phyloP scores from a whole-genome alignment of 1,140 invertebrate genomes.

The Drosophila kurseongensis region DNA sequence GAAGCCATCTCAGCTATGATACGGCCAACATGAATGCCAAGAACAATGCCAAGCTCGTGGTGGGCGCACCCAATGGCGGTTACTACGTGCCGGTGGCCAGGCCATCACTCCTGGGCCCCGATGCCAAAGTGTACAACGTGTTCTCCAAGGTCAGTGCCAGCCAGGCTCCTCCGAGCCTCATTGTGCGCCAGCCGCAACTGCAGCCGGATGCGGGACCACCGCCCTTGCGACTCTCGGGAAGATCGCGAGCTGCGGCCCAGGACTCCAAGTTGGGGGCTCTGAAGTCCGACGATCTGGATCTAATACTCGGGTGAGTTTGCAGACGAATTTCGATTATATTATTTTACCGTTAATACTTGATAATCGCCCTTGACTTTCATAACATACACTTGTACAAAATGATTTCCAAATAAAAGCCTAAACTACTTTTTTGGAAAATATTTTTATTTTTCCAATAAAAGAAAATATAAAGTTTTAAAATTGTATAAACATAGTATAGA shows the following conservation, averaged over 20 bases:
- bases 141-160: constrained; percentile 74
- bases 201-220: constrained; percentile 22
- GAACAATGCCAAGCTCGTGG: constrained; percentile 59
- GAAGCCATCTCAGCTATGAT: constrained; percentile 64
- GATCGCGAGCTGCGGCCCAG: constrained; percentile 28
- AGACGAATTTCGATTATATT: no score
- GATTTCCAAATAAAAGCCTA: background rate
- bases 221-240: constrained; percentile 52
- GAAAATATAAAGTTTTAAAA: no score
- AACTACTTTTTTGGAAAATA: no score
- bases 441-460: no score
- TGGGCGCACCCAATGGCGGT: constrained; percentile 47
- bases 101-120: constrained; percentile 51
- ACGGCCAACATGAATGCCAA: constrained; percentile 71
- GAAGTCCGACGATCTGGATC: constrained; percentile 86
- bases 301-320: constrained; percentile 86
- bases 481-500: no score
- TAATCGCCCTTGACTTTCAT: background rate
- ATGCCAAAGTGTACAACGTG: constrained; percentile 78
- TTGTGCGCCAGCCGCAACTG: constrained; percentile 66
- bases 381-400: background rate
- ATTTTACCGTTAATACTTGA: background rate
- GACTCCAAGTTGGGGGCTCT: constrained; percentile 16
- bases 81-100: constrained; percentile 73
- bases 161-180: constrained; percentile 56